phyloP scores from a whole-genome alignment of 2,888 invertebrate genomes.

The Agriopis leucophaearia region DNA sequence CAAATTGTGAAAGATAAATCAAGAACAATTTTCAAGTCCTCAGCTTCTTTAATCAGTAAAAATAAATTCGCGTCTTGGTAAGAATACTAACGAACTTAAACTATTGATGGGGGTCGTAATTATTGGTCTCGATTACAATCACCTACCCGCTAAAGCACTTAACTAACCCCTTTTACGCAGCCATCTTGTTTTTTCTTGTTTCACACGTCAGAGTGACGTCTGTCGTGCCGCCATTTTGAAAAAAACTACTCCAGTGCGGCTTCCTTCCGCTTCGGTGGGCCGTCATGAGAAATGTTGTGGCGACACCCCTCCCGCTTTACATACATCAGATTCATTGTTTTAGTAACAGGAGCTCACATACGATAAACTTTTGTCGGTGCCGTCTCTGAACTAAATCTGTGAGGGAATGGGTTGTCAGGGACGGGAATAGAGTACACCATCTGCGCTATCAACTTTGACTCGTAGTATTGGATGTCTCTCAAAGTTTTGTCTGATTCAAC shows the following conservation, averaged over 20 bases:
- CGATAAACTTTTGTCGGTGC: slow-evolving; percentile 78
- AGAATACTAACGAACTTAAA: background rate
- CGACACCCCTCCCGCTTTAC: slow-evolving; percentile 83
- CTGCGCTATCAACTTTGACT: slow-evolving; percentile 51
- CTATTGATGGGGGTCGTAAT: slow-evolving; percentile 22
- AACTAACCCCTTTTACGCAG: slow-evolving; percentile 68
- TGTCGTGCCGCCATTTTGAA: slow-evolving; percentile 85
- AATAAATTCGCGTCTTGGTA: background rate
- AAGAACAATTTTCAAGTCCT: background rate
- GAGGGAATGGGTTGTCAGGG: slow-evolving; percentile 53
- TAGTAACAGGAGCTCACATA: slow-evolving; percentile 73
- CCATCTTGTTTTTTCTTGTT: slow-evolving; percentile 80
- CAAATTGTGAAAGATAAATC: too few species aligned
- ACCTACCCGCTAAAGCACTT: slow-evolving; percentile 56
- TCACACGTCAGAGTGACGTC: slow-evolving; percentile 75
- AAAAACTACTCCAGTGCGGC: slow-evolving; percentile 80
- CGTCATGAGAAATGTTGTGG: slow-evolving; percentile 82
- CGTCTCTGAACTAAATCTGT: slow-evolving; percentile 65
- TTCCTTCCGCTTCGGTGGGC: slow-evolving; percentile 84
- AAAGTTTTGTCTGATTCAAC: background rate
- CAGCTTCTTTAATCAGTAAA: background rate
- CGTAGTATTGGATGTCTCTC: slow-evolving; percentile 29
- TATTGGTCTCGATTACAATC: slow-evolving; percentile 46
- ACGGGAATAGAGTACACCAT: slow-evolving; percentile 55
- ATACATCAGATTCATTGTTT: slow-evolving; percentile 84